Evolutionary conservation across 2,888 invertebrate genomes (phyloP), one percentile per base, ranked within the genome.

Genomic region (Rhamnusium bicolor): DNA sequence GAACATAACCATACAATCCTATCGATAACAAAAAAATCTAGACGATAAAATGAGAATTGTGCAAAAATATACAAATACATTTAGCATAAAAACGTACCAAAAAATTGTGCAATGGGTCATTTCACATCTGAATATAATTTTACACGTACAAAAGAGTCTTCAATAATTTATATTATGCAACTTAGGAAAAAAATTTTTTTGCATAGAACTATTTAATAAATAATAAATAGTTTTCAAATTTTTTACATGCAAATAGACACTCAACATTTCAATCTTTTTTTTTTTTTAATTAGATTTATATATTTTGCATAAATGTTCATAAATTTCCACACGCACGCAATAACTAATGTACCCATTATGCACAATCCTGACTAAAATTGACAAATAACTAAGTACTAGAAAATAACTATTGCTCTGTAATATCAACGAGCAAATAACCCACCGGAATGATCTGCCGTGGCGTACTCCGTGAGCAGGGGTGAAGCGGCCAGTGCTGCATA

Each of bases 381-480:
- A 71, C 69, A 65, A 46, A 60, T 40, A 66, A 72, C 72, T 75
- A 75, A 75, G 75, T 75, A 75, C 75, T 74, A 67, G 40, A n/a
- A 69, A 63, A 58, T 65, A 71, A 66, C 71, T 71, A 74, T 70
- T 46, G 73, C 72, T 73, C 61, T 46, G 46, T 51, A 62, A 49
- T 60, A 84, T 94, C 92, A 94, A 91, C 94, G 93, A 90, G 94
- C 94, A 92, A 94, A 94, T 90, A 94, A 94, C 97, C 96, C 96
- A 97, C 97, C 97, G 92, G 96, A 94, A 93, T 96, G 96, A 91
- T 96, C 96, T 87, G 96, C 94, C 81, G 92, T 90, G 83, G 94
- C 93, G 91, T 96, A 95, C 89, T 95, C 92, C 80, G 95, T 93
- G 88, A 95, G 93, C 83, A 95, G 91, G 80, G 95, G 96, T 84